Conservation (phyloP, 2,797 vertebrate species). For the Chiloscyllium punctatum region DNA sequence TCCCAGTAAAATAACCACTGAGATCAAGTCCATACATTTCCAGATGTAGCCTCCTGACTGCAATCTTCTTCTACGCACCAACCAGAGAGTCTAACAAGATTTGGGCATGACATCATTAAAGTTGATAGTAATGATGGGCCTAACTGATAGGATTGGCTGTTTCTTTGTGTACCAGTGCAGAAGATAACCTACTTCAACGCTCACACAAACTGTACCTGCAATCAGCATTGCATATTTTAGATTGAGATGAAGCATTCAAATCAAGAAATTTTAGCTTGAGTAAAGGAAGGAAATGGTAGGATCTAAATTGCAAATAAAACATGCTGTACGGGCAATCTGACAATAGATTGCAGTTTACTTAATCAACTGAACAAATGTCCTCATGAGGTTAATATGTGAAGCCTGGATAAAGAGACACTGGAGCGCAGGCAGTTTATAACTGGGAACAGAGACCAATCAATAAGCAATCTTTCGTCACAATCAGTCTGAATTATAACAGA, state of each 20-base stretch:
- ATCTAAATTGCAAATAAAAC: background rate
- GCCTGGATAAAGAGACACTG: background rate
- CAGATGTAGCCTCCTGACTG: background rate
- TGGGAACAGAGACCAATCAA: slow-evolving; percentile 2
- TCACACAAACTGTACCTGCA: background rate
- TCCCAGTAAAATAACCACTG: background rate
- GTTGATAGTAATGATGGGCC: background rate
- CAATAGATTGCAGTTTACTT: slow-evolving; percentile 16
- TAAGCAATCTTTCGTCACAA: slow-evolving; percentile 26
- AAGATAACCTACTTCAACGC: background rate
- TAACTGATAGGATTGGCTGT: background rate
- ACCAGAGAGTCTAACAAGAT: background rate
- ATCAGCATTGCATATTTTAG: background rate
- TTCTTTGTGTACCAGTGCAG: background rate
- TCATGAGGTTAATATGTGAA: background rate
- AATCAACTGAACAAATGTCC: background rate
- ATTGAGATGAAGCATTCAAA: background rate
- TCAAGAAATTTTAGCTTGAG: background rate
- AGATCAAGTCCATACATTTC: background rate
- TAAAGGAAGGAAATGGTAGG: background rate
- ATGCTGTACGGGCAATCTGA: background rate
- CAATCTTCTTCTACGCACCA: background rate
- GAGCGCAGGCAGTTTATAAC: background rate
- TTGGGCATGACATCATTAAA: background rate
- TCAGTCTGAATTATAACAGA: slow-evolving; percentile 9